A percentile compares a stretch with the other conserved stretches of the same genome.
These are phyloP conservation scores for Latrodectus geometricus DNA, from an alignment of 1,140 invertebrate genomes.

Conservation along the genomic window DNA sequence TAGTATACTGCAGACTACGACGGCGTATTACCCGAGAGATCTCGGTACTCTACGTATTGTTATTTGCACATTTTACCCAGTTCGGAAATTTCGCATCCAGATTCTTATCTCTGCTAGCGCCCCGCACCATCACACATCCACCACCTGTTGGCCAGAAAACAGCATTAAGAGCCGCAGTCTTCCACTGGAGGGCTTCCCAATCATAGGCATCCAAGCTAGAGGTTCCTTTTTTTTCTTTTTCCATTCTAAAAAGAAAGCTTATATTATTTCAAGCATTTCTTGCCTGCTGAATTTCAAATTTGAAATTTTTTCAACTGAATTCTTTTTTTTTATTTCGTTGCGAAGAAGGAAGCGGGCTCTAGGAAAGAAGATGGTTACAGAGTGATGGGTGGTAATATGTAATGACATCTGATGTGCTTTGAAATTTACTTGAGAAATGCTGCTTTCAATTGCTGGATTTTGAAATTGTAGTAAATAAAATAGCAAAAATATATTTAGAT, in stretches of 20 bases:
- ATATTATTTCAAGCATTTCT: conserved; percentile 40
- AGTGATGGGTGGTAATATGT: background rate
- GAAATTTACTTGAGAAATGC: too few species aligned
- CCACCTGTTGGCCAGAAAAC: conserved; percentile 53
- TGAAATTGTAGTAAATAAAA: too few species aligned
- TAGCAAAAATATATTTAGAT: too few species aligned
- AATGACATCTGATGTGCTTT: too few species aligned
- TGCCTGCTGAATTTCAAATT: conserved; percentile 44
- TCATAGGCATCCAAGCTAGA: conserved; percentile 31
- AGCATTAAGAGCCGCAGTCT: conserved; percentile 33
- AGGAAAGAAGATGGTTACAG: background rate
- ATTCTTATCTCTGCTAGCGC: background rate
- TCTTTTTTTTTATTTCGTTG: background rate
- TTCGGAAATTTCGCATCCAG: background rate
- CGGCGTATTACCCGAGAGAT: conserved; percentile 46
- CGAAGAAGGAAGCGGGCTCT: background rate
- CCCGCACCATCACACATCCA: background rate
- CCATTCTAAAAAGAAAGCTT: conserved; percentile 6
- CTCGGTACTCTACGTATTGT: conserved; percentile 1
- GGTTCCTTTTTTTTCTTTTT: conserved; percentile 3
- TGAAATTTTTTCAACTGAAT: background rate
- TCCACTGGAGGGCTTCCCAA: conserved; percentile 39
- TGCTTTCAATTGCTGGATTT: too few species aligned
- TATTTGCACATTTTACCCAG: conserved; percentile 56
- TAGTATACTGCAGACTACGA: conserved; percentile 47